These are phyloP conservation scores for Suricata suricatta DNA, from an alignment of 2,113 vertebrate genomes.

Conservation along the genomic window DNA sequence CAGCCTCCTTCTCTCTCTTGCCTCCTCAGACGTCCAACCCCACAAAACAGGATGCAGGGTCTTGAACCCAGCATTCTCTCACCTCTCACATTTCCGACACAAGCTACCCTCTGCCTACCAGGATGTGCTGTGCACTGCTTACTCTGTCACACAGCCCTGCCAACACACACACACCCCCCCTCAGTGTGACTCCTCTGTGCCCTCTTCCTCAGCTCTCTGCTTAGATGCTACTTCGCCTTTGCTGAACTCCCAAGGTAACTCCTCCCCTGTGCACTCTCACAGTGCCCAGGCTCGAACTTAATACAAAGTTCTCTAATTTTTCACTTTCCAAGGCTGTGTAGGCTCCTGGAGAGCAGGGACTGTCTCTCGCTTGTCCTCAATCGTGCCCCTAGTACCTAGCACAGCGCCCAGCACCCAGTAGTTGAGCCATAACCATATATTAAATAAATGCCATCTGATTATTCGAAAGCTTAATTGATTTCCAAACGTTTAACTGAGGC, in stretches of 20 bases:
- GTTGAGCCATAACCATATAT: neutral
- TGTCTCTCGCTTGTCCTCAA: neutral
- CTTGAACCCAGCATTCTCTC: neutral
- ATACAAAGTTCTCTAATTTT: neutral
- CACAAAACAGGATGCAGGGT: rapidly evolving
- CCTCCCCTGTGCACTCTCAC: neutral
- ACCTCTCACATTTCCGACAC: neutral
- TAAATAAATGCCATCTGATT: neutral
- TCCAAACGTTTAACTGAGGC: neutral
- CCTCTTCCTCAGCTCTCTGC: neutral
- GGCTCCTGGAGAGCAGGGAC: neutral
- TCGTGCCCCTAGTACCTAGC: neutral
- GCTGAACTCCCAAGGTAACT: neutral
- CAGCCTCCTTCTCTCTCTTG: neutral
- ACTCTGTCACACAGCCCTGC: neutral
- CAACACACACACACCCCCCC: too few relatives aligned
- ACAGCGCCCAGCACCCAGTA: neutral
- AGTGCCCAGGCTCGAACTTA: neutral
- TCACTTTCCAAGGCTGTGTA: neutral
- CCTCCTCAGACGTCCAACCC: neutral
- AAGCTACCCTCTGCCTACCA: neutral
- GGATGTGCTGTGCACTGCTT: neutral
- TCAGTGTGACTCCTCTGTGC: neutral
- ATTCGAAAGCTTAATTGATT: neutral
- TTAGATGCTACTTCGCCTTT: neutral